Base-by-base conservation (phyloP, 2,113 vertebrate genomes). In the Anolis sagrei region DNA sequence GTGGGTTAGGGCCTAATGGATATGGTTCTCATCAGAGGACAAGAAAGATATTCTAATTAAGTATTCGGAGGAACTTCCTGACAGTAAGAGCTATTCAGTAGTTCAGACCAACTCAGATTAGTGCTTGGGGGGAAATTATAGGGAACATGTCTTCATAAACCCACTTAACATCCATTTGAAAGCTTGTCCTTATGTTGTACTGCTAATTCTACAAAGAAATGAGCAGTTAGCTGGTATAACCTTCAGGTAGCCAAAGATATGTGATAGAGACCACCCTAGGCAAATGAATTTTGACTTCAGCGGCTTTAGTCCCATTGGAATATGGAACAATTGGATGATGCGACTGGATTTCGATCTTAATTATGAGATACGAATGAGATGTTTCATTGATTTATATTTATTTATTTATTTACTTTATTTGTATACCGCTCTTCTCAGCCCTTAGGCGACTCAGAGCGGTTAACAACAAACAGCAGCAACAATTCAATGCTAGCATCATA, bases 271-370 rank as follows among this genome's bases (percentile, higher is more conserved):
- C 90, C 83, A 92, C 90, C 69, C 90, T 83, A 89, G 90, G 87
- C 88, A 92, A 93, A 92, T 91, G 82, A 88, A 93, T 95, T 94
- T 93, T 93, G 89, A 92, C 86, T 83, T 92, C 87, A 87, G 90
- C 93, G 89, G 82, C 90, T 93, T 94, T 93, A 93, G 88, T 90
- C 92, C 91, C 87, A 82, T 81, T 0, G n/a, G n/a, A n/a, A n/a
- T n/a, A n/a, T n/a, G n/a, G n/a, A n/a, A n/a, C n/a, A n/a, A n/a
- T n/a, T n/a, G n/a, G n/a, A n/a, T n/a, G n/a, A n/a, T n/a, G n/a
- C n/a, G n/a, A n/a, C n/a, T n/a, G n/a, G n/a, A n/a, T n/a, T n/a
- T n/a, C n/a, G n/a, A n/a, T n/a, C n/a, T n/a, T n/a, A n/a, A n/a
- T n/a, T n/a, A n/a, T n/a, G n/a, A n/a, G n/a, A n/a, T n/a, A n/a